Evolutionary conservation across 1,140 invertebrate species (phyloP).

Genomic region (Drosophila dunni): DNA sequence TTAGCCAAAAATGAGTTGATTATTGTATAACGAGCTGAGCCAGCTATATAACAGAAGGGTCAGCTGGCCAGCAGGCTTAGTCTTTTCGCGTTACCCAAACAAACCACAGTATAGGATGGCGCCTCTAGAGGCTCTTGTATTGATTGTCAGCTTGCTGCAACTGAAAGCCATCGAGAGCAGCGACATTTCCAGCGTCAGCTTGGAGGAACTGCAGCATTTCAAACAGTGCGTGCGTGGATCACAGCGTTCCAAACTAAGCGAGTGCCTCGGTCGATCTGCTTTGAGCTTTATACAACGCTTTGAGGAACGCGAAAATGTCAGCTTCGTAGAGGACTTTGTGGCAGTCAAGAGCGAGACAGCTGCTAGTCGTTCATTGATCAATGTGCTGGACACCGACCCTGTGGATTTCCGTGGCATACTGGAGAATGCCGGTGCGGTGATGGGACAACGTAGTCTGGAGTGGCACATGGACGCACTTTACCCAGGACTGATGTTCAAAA

Average conservation of each 20-base stretch:
- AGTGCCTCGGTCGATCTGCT: slow-evolving; percentile 89
- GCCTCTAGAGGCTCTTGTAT: slow-evolving; percentile 9
- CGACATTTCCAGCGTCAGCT: slow-evolving; percentile 48
- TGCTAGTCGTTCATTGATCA: slow-evolving; percentile 85
- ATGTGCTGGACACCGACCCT: slow-evolving; percentile 89
- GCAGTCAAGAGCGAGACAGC: slow-evolving; percentile 86
- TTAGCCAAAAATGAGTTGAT: slow-evolving; percentile 51
- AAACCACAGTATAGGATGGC: slow-evolving; percentile 41
- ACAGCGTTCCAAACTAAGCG: slow-evolving; percentile 67
- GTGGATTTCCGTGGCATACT: slow-evolving; percentile 89
- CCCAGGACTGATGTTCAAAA: slow-evolving; percentile 89
- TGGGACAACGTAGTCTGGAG: slow-evolving; percentile 89
- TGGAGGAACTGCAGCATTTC: slow-evolving; percentile 58
- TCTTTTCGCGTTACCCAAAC: slow-evolving; percentile 26
- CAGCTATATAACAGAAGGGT: slow-evolving; percentile 59
- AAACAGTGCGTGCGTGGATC: slow-evolving; percentile 71
- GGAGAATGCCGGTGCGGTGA: slow-evolving; percentile 89
- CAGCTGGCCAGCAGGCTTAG: slow-evolving; percentile 65
- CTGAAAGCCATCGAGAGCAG: slow-evolving; percentile 13
- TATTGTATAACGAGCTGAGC: slow-evolving; percentile 66
- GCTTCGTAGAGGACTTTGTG: slow-evolving; percentile 87
- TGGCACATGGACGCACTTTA: slow-evolving; percentile 90
- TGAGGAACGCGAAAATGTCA: slow-evolving; percentile 88
- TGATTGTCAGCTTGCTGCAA: slow-evolving; percentile 36
- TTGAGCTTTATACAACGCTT: slow-evolving; percentile 88